These are phyloP conservation scores for Neodiprion virginianus DNA, from an alignment of 1,140 invertebrate species.

Conservation along the genomic window DNA sequence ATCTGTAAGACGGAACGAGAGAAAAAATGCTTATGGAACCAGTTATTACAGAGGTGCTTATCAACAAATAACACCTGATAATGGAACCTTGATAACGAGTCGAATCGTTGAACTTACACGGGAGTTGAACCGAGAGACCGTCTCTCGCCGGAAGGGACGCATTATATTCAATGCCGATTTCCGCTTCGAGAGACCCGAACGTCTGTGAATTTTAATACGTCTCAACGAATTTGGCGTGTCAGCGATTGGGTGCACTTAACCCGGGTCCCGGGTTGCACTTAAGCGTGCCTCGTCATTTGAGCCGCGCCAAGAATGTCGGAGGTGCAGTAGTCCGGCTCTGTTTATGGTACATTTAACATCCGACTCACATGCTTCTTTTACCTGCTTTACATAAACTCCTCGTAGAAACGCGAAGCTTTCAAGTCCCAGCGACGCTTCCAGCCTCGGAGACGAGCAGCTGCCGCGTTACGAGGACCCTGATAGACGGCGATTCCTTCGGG, in stretches of 20 bases:
- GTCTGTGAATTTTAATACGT: neutral
- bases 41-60: too few relatives aligned
- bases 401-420: neutral
- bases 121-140: too few relatives aligned
- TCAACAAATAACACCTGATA: too few relatives aligned
- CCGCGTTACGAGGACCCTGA: neutral
- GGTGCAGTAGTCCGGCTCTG: neutral
- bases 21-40: too few relatives aligned
- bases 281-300: neutral
- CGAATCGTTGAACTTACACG: too few relatives aligned
- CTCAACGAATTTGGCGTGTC: neutral
- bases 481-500: neutral
- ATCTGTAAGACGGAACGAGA: too few relatives aligned
- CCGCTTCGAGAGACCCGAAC: neutral
- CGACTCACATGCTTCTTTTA: conserved; percentile 2
- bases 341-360: conserved; percentile 1
- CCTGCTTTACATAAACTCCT: conserved; percentile 5
- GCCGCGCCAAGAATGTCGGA: neutral
- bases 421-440: neutral
- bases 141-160: neutral
- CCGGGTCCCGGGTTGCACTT: neutral
- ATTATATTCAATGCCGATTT: neutral
- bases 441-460: neutral
- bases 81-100: too few relatives aligned
- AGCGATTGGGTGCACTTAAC: neutral